Evolutionary conservation across 2,888 invertebrate species (phyloP).

Genomic region (Drosophila formosana): DNA sequence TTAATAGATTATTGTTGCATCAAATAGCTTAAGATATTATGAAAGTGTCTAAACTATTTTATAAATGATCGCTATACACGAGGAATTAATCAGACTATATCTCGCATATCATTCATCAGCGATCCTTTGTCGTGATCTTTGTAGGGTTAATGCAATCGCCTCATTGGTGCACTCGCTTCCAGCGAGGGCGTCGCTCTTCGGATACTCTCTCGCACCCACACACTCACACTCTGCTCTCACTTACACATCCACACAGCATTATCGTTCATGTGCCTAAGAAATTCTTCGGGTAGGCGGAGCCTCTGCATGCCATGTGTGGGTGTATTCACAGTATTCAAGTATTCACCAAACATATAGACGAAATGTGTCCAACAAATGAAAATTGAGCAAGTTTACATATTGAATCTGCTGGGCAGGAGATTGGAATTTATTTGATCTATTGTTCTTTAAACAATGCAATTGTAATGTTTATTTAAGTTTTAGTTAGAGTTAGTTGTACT

Average conservation of each 20-base stretch:
- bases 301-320: conserved; percentile 28
- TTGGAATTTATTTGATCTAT: conserved; percentile 22
- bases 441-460: conserved; percentile 50
- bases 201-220: neutral
- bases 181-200: conserved; percentile 41
- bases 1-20: neutral
- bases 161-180: conserved; percentile 41
- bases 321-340: conserved; percentile 39
- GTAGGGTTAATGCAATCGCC: conserved; percentile 21
- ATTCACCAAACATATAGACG: conserved; percentile 12
- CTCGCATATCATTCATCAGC: neutral
- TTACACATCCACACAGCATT: conserved; percentile 3
- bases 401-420: neutral
- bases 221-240: neutral
- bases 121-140: conserved; percentile 1
- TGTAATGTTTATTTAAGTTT: conserved; percentile 51
- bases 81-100: neutral
- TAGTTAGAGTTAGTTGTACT: conserved; percentile 31
- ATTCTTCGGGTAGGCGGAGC: conserved; percentile 57
- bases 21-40: neutral
- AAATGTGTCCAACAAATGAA: conserved; percentile 70
- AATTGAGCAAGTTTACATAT: conserved; percentile 50
- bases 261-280: conserved; percentile 38
- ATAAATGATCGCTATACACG: neutral
- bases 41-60: neutral